Evolutionary conservation across 2,113 vertebrate species (phyloP).

Genomic region (Ptilorrhoa leucosticta): DNA sequence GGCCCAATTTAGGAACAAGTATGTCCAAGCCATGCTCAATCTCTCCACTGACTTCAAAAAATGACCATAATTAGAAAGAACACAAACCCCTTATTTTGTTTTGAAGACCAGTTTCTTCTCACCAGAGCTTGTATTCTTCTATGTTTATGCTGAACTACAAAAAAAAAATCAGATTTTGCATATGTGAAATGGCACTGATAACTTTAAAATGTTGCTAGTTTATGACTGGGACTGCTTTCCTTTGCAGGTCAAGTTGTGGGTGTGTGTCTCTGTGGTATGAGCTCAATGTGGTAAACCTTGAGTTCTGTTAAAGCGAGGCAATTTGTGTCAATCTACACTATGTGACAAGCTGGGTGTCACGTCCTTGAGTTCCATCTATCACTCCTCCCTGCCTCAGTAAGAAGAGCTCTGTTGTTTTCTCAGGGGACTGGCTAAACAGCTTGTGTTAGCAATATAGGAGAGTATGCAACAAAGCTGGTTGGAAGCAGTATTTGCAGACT

Average conservation of each 20-base stretch:
- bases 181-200: background rate
- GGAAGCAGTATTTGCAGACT: background rate
- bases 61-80: background rate
- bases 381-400: background rate
- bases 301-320: background rate
- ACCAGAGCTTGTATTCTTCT: background rate
- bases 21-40: background rate
- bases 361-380: background rate
- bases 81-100: background rate
- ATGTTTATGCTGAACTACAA: background rate
- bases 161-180: background rate
- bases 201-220: background rate
- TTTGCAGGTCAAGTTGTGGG: background rate
- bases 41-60: background rate
- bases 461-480: background rate
- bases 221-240: background rate
- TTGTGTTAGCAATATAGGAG: background rate
- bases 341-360: background rate
- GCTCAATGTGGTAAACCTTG: background rate
- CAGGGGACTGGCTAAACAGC: background rate
- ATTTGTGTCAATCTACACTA: background rate
- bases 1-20: background rate
- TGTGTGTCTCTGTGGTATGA: background rate
- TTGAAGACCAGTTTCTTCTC: background rate
- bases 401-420: background rate